Evolutionary conservation across 2,113 vertebrate species (phyloP).

Genomic region (Strigops habroptila): DNA sequence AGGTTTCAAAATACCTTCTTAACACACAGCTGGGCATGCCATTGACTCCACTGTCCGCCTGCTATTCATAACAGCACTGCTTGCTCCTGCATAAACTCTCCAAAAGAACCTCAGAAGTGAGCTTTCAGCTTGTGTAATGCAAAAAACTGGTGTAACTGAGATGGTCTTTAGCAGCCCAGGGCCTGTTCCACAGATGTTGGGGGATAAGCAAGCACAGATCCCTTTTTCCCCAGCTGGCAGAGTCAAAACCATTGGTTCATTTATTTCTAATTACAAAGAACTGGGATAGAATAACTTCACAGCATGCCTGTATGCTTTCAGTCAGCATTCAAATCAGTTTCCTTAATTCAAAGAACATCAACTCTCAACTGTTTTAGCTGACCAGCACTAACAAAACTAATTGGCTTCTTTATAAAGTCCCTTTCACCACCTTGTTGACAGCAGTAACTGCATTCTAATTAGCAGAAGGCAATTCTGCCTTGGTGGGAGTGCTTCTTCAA

Average conservation of each 20-base stretch:
- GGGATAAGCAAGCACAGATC: not conserved
- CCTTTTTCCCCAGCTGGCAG: not conserved
- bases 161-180: not conserved
- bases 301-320: not conserved
- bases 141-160: not conserved
- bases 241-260: not conserved
- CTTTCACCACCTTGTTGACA: not conserved
- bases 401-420: conserved; percentile 3
- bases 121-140: not conserved
- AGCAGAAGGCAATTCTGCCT: not conserved
- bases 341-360: not conserved
- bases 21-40: not conserved
- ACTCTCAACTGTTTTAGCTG: not conserved
- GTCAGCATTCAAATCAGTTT: not conserved
- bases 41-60: not conserved
- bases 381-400: not conserved
- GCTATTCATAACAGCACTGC: not conserved
- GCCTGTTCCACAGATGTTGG: not conserved
- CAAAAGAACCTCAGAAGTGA: not conserved
- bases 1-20: not conserved
- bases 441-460: conserved; percentile 38
- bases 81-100: fast-evolving
- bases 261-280: not conserved
- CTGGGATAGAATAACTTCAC: not conserved
- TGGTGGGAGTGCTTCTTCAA: not conserved